Percentiles rank a stretch among this genome's conserved stretches.
phyloP scores from a whole-genome alignment of 2,113 vertebrate genomes.

The Pogonocichla stellata region DNA sequence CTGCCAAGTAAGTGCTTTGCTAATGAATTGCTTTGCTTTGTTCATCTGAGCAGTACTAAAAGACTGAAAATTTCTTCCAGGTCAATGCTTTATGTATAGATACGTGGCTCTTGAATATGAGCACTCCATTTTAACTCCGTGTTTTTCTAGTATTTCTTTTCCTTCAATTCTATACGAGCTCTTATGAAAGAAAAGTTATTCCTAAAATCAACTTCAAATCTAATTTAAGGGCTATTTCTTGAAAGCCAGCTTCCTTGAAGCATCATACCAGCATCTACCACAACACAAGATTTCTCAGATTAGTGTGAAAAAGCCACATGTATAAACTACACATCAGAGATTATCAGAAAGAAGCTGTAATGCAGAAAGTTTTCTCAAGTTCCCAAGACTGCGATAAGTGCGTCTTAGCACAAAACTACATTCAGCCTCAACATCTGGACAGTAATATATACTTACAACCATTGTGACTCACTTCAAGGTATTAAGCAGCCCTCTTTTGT shows the following conservation, averaged over 20 bases:
- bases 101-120: background rate
- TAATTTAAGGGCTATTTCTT: background rate
- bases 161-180: background rate
- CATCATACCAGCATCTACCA: background rate
- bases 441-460: background rate
- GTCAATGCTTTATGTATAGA: slow-evolving; percentile 51
- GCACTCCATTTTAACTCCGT: background rate
- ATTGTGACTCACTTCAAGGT: background rate
- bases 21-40: background rate
- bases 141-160: background rate
- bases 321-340: background rate
- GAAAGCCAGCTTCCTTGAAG: background rate
- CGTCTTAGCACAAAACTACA: background rate
- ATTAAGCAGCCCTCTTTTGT: background rate
- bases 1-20: background rate
- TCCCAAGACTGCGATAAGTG: background rate
- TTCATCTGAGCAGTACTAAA: background rate
- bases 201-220: background rate
- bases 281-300: background rate
- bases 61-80: slow-evolving; percentile 38
- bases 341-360: background rate
- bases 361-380: background rate
- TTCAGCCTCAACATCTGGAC: background rate
- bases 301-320: background rate
- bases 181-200: background rate